Conservation (phyloP, 2,113 vertebrate genomes). For the Scalopus aquaticus region DNA sequence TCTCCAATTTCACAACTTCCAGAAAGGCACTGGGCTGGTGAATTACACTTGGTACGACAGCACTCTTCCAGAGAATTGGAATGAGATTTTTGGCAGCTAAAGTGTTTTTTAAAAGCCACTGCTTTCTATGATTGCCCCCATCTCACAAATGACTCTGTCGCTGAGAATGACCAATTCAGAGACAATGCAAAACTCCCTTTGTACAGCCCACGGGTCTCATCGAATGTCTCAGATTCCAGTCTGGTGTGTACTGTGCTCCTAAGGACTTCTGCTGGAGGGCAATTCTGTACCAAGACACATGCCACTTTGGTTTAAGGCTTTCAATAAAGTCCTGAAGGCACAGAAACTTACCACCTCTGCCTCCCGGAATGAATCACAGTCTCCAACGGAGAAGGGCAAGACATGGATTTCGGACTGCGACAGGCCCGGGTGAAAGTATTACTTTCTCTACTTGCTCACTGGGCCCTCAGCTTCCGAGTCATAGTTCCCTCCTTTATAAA, state of each 20-base stretch:
- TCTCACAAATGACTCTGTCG: slow-evolving; percentile 62
- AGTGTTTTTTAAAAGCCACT: slow-evolving; percentile 71
- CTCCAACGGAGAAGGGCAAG: accelerated
- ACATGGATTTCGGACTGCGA: neutral
- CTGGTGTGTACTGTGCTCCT: neutral
- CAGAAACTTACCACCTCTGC: neutral
- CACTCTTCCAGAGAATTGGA: slow-evolving; percentile 67
- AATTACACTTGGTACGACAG: slow-evolving; percentile 61
- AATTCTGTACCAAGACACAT: neutral
- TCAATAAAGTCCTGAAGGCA: neutral
- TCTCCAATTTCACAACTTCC: slow-evolving; percentile 73
- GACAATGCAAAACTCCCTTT: slow-evolving; percentile 34
- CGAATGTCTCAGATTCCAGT: neutral
- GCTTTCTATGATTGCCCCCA: slow-evolving; percentile 71
- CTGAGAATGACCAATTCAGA: slow-evolving; percentile 64
- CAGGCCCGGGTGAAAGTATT: neutral
- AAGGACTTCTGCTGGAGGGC: neutral
- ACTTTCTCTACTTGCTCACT: neutral
- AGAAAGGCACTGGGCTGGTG: slow-evolving; percentile 69
- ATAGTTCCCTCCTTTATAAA: neutral
- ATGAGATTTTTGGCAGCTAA: slow-evolving; percentile 77
- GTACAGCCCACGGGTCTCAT: neutral
- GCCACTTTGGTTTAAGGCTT: neutral
- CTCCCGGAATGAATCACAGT: neutral
- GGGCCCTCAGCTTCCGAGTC: neutral